phyloP scores from a whole-genome alignment of 2,113 vertebrate genomes.

The Syrmaticus mikado region DNA sequence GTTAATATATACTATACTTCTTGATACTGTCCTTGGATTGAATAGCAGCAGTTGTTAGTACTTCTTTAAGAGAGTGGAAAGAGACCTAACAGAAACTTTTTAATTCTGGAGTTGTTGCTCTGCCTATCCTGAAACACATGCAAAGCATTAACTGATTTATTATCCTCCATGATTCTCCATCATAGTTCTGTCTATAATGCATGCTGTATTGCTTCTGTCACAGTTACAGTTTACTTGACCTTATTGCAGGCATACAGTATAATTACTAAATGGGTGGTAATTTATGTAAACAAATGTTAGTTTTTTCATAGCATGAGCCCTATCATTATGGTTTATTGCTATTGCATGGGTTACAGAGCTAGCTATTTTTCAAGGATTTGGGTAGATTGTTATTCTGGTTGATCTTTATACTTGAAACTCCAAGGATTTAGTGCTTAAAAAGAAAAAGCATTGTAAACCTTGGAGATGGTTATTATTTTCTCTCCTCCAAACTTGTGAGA shows the following conservation, averaged over 20 bases:
- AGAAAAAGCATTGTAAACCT: background rate
- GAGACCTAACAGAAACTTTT: constrained; percentile 2
- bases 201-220: background rate
- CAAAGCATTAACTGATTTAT: constrained; percentile 48
- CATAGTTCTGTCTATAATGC: constrained; percentile 26
- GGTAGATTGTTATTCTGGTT: constrained; percentile 13
- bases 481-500: background rate
- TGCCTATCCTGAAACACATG: background rate
- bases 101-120: background rate
- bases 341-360: background rate
- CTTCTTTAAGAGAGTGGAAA: constrained; percentile 51
- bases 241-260: constrained; percentile 52
- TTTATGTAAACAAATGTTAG: constrained; percentile 68
- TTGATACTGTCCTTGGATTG: background rate
- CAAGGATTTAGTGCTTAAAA: background rate
- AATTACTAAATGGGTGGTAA: constrained; percentile 69
- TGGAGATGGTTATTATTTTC: background rate
- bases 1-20: background rate
- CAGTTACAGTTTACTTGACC: constrained; percentile 60
- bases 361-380: constrained; percentile 13
- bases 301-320: background rate
- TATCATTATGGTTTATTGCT: constrained; percentile 18
- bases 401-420: background rate
- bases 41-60: constrained; percentile 23
- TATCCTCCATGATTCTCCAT: constrained; percentile 29